Percentiles rank a stretch among this genome's conserved stretches.
phyloP scores from a whole-genome alignment of 2,113 vertebrate species.

The Atlantisia rogersi region DNA sequence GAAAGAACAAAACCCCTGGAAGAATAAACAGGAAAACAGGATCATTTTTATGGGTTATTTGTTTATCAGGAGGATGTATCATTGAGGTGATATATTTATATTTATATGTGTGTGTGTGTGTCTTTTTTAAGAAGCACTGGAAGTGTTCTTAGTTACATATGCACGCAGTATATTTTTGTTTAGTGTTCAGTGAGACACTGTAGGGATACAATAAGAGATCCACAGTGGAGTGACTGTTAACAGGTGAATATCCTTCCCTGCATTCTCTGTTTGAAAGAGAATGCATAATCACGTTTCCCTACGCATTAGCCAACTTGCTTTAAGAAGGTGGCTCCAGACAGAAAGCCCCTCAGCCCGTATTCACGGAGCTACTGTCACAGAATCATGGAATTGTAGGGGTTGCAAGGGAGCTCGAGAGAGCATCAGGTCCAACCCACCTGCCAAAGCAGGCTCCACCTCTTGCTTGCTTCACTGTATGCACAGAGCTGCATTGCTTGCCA shows the following conservation, averaged over 20 bases:
- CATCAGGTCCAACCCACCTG: too few relatives aligned
- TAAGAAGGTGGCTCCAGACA: background rate
- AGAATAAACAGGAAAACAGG: background rate
- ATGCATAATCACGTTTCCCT: background rate
- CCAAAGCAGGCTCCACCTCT: background rate
- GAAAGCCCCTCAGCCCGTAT: background rate
- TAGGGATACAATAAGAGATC: rapidly evolving
- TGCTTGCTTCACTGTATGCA: background rate
- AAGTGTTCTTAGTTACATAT: background rate
- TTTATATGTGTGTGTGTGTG: rapidly evolving
- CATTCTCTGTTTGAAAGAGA: background rate
- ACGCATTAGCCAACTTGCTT: rapidly evolving
- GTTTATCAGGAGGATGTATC: background rate
- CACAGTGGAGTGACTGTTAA: rapidly evolving
- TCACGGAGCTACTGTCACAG: background rate
- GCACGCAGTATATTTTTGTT: background rate
- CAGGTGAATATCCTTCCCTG: background rate
- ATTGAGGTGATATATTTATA: background rate
- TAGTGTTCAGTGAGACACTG: background rate
- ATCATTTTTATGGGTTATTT: background rate
- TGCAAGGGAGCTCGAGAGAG: too few relatives aligned
- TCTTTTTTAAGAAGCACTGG: background rate
- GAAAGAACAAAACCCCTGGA: background rate
- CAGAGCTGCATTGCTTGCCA: background rate
- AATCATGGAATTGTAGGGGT: too few relatives aligned